A percentile compares a stretch with the other conserved stretches of the same genome.
These are phyloP conservation scores for Stenopsyche tienmushanensis DNA, from an alignment of 1,140 invertebrate genomes.

Conservation along the genomic window DNA sequence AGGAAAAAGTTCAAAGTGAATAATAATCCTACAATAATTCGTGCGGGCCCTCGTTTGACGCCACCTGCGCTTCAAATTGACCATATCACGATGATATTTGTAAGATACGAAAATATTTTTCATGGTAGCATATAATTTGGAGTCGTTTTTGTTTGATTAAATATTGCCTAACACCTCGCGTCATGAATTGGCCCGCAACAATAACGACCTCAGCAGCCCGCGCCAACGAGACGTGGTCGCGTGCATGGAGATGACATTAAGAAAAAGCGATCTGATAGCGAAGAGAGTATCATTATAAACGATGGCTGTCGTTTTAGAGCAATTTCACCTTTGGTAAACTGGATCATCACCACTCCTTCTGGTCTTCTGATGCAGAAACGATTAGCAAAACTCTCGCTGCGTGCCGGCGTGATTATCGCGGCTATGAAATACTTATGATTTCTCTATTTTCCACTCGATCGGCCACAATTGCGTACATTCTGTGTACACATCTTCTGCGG, in stretches of 20 bases:
- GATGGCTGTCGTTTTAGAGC: constrained; percentile 14
- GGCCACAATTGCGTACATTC: constrained; percentile 36
- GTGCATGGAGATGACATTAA: too few relatives aligned
- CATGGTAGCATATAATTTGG: constrained; percentile 22
- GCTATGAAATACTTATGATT: constrained; percentile 39
- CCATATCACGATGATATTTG: too few relatives aligned
- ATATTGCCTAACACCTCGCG: constrained; percentile 3
- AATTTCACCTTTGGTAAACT: constrained; percentile 23
- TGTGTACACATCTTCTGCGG: constrained; percentile 41
- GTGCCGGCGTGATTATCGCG: constrained; percentile 18
- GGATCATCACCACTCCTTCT: constrained; percentile 22
- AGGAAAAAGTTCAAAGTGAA: too few relatives aligned
- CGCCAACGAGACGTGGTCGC: too few relatives aligned
- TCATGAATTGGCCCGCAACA: constrained; percentile 4
- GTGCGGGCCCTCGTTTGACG: too few relatives aligned
- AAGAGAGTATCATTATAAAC: neutral
- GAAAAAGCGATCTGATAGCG: too few relatives aligned
- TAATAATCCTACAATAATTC: too few relatives aligned
- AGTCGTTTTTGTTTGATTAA: constrained; percentile 24
- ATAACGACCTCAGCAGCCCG: constrained; percentile 6
- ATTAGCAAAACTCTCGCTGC: constrained; percentile 23
- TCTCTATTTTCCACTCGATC: constrained; percentile 41
- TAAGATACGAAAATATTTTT: too few relatives aligned
- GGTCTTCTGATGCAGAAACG: constrained; percentile 13
- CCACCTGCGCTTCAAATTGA: too few relatives aligned